Evolutionary conservation across 2,113 vertebrate genomes (phyloP).

Genomic region (Alligator mississippiensis): DNA sequence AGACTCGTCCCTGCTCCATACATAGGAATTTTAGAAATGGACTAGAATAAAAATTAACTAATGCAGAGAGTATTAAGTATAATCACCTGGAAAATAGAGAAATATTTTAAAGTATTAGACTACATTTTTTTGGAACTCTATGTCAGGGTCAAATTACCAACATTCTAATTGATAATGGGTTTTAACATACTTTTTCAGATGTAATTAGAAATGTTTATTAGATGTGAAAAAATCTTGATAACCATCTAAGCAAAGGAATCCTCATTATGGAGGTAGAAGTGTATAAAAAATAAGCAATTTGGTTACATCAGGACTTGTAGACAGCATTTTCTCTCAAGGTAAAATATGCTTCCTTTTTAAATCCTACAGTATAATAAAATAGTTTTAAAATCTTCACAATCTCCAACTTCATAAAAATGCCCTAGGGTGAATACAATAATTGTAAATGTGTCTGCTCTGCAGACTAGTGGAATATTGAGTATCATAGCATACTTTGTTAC

Average conservation of each 20-base stretch:
- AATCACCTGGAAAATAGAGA: not conserved
- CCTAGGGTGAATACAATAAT: slow-evolving; percentile 39
- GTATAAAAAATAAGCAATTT: not conserved
- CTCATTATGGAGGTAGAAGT: not conserved
- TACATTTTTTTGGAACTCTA: not conserved
- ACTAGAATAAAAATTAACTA: too few relatives aligned
- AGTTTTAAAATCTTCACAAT: slow-evolving; percentile 37
- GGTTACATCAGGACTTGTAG: not conserved
- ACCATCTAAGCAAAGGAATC: not conserved
- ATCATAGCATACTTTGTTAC: not conserved
- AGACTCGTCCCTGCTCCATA: not conserved
- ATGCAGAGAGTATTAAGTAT: not conserved
- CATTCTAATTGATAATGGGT: not conserved
- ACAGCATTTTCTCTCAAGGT: not conserved
- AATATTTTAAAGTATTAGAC: not conserved
- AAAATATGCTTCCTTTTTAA: slow-evolving; percentile 33
- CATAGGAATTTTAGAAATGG: too few relatives aligned
- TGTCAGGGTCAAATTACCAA: not conserved
- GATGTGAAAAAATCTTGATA: not conserved
- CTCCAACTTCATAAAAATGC: slow-evolving; percentile 39
- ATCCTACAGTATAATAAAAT: not conserved
- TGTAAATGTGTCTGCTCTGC: slow-evolving; percentile 25
- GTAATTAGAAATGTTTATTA: not conserved
- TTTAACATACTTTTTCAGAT: not conserved
- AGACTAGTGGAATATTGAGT: slow-evolving; percentile 57